Base-by-base conservation (phyloP, 2,797 vertebrate species). In the Gouania willdenowi region DNA sequence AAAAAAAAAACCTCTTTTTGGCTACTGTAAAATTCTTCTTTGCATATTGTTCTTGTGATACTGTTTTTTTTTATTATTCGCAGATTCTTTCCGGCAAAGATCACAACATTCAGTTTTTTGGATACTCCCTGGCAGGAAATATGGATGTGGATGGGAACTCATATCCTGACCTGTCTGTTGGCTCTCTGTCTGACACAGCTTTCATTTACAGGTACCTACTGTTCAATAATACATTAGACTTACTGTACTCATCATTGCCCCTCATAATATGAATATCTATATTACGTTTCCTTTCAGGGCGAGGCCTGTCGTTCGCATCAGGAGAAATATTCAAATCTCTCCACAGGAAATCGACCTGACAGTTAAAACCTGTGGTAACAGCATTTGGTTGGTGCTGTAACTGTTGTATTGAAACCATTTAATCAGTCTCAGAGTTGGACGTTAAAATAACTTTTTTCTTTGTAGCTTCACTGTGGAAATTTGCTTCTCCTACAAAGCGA, bases 81-180 rank as follows among this genome's bases (percentile, higher is more conserved):
- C 71, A 99, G 97, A 72, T 94, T 75, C 91, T 99, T 5, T 87
- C 92, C 68, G 93, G 92, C 10, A 87, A 75, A 54, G 61, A 86
- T 18, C 77, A 88, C 63, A 81, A 77, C 22, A 77, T 89, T 8
- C 67, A 3, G 8, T 89, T 88, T 24, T 99, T 99, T 77, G 97
- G 97, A 37, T 98, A 98, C 70, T 99, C 95, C 40, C 76, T 99
- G 77, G 92, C 94, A 43, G 97, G 95, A 59, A 93, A 94, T 71
- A 93, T 98, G 94, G 97, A 99, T 75, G 74, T 99, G 70, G 97
- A 99, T 62, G 68, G 71, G 39, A 99, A 99, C 81, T 88, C 85
- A n/a, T 98, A 99, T 56, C 95, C 95, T 17, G 97, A 99, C 33
- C 56, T 99, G 62, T 95, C 93, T 29, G 88, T 98, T 14, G 97